Percentiles rank a stretch among this genome's conserved stretches.
Conservation (phyloP, 2,797 vertebrate species). For the Anguilla megastoma region DNA sequence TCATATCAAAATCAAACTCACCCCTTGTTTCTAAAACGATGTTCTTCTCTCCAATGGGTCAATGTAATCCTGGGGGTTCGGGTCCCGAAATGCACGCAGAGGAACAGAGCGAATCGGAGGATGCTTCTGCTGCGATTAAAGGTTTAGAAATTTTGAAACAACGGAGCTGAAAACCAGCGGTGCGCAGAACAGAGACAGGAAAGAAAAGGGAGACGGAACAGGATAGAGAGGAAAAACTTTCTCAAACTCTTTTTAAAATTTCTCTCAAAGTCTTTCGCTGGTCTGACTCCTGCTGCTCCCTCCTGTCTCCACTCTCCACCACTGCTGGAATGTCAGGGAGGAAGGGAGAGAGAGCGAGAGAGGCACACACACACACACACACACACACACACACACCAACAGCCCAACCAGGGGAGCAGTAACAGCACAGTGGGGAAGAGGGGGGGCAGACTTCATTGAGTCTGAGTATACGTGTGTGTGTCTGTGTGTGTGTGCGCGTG, state of each 20-base stretch:
- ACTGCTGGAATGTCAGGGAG: slow-evolving; percentile 66
- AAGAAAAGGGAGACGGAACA: slow-evolving; percentile 14
- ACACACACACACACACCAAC: slow-evolving; percentile 21
- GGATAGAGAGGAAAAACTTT: not conserved
- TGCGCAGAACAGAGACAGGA: not conserved
- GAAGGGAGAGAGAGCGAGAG: slow-evolving; percentile 62
- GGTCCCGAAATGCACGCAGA: not conserved
- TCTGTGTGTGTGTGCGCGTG: slow-evolving; percentile 40
- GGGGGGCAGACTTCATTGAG: slow-evolving; percentile 65
- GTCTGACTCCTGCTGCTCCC: slow-evolving; percentile 26
- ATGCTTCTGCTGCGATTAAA: slow-evolving; percentile 53
- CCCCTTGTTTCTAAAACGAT: slow-evolving; percentile 31
- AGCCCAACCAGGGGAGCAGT: slow-evolving; percentile 62
- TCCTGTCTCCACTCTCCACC: slow-evolving; percentile 52
- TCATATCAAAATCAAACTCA: slow-evolving; percentile 23
- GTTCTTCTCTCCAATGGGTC: slow-evolving; percentile 19
- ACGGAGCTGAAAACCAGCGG: slow-evolving; percentile 29
- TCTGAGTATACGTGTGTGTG: slow-evolving; percentile 30
- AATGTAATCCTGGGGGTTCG: slow-evolving; percentile 15
- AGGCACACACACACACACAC: slow-evolving; percentile 42
- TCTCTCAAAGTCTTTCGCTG: not conserved
- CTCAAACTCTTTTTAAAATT: not conserved
- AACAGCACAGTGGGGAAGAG: slow-evolving; percentile 58
- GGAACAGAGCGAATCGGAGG: slow-evolving; percentile 36
- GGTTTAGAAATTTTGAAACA: slow-evolving; percentile 28